Evolutionary conservation across 1,140 invertebrate species (phyloP), one percentile per base, ranked within the genome.

Genomic region (Musca vetustissima): DNA sequence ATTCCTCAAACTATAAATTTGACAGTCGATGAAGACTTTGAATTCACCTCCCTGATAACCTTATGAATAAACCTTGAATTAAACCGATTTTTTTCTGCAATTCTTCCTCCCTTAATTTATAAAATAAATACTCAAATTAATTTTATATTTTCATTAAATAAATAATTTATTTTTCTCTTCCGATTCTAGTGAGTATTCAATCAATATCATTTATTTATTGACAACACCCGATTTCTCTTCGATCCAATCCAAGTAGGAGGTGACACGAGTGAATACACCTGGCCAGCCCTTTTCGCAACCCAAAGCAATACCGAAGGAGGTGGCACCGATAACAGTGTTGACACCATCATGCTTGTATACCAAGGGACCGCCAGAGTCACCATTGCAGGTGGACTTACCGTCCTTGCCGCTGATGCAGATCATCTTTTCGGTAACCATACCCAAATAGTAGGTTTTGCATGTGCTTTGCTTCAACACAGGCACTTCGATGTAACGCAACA

Each of bases 281-380:
- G 87, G 87, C 70, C 80, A 76, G 13, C 80, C 83, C 1, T 71
- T 72, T 71, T 85, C 84, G 74, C 87, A 88, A 2, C 86, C 86
- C 7, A 77, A 49, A 13, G 71, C 72, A 66, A 84, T 85, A 9
- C 86, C 86, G 72, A 87, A 88, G 67, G 86, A 87, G 0, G 85
- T 81, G 22, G 86, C 77, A 21, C 87, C 87, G 15, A 88, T 81
- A 64, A 85, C 73, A 1, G 82, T 82, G 21, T 74, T 66, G 6
- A 64, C 65, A 65, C 85, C 83, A 15, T 72, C 73, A 53, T 85
- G 84, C 4, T 71, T 24, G 4, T 80, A 65, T 0, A 84, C 77
- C 67, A 88, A 73, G 6, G 85, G 83, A 61, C 87, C 86, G 69
- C 86, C 86, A 70, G 85, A 86, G 75, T 88, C 86, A 65, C 86